Percentiles rank a stretch among this genome's conserved stretches.
Evolutionary conservation across 2,888 invertebrate genomes (phyloP).

Genomic region (Dicycla oo): DNA sequence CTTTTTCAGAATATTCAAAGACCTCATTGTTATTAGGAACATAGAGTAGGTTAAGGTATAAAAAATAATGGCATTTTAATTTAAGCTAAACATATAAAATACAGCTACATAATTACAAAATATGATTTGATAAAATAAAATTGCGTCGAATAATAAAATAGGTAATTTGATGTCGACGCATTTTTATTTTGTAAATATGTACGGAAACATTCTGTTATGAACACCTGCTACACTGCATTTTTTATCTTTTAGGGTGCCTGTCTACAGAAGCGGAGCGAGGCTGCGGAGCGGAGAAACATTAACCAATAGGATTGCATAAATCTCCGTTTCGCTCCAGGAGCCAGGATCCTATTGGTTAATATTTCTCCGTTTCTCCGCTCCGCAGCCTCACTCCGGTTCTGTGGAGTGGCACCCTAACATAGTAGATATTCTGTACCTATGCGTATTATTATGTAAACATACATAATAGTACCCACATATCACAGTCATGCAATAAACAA

Average conservation of each 20-base stretch:
- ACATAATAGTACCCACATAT: background rate
- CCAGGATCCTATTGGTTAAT: too few species aligned
- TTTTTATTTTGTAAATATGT: conserved; percentile 1
- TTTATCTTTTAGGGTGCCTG: too few species aligned
- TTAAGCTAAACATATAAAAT: conserved; percentile 18
- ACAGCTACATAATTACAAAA: conserved; percentile 19
- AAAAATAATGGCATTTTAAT: conserved; percentile 42
- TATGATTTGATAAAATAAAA: conserved; percentile 15
- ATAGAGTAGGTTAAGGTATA: conserved; percentile 20
- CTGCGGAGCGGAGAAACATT: too few species aligned
- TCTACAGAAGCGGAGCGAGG: too few species aligned
- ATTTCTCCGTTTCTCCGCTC: too few species aligned
- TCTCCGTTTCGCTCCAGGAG: too few species aligned
- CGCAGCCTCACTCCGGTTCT: too few species aligned
- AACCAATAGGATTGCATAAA: too few species aligned
- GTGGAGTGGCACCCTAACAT: too few species aligned
- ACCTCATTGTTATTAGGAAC: conserved; percentile 41
- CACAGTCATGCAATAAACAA: background rate
- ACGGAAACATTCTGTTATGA: background rate
- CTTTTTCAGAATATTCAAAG: conserved; percentile 44
- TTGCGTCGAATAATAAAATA: conserved; percentile 12
- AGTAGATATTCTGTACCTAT: background rate
- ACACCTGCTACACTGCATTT: too few species aligned
- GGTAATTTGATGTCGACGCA: background rate
- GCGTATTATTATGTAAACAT: background rate